phyloP scores from a whole-genome alignment of 2,888 invertebrate species.

The Lasioglossum malachurum region DNA sequence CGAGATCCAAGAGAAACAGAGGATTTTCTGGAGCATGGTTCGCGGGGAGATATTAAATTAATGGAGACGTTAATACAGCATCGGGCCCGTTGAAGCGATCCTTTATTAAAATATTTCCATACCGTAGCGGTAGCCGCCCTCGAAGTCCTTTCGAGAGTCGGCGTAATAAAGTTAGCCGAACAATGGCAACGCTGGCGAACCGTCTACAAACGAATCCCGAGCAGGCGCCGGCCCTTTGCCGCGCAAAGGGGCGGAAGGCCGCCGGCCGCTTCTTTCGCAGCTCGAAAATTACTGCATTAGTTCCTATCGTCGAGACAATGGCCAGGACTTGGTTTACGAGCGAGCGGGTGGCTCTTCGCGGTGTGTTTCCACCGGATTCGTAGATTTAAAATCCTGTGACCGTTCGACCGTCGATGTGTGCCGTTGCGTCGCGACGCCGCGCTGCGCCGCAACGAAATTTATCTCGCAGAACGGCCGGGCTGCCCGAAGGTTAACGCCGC shows the following conservation, averaged over 20 bases:
- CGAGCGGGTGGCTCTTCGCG: background rate
- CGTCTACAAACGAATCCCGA: slow-evolving; percentile 8
- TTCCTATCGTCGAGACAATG: slow-evolving; percentile 32
- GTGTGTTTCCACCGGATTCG: background rate
- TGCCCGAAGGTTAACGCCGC: background rate
- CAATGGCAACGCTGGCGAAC: slow-evolving; percentile 8
- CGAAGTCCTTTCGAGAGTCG: slow-evolving; percentile 2
- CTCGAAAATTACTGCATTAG: slow-evolving; percentile 17
- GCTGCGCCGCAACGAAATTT: background rate
- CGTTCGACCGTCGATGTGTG: slow-evolving; percentile 3
- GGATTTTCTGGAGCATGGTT: background rate
- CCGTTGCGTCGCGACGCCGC: background rate
- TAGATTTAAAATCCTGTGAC: background rate
- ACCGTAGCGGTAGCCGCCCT: background rate
- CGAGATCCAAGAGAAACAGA: background rate
- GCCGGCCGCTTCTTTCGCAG: slow-evolving; percentile 7
- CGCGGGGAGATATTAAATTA: background rate
- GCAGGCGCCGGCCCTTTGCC: background rate
- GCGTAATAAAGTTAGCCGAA: slow-evolving; percentile 16
- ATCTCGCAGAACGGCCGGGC: background rate
- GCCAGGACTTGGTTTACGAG: background rate
- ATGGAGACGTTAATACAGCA: slow-evolving; percentile 5
- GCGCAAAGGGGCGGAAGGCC: background rate
- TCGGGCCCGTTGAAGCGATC: background rate
- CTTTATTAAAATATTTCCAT: slow-evolving; percentile 14